A percentile compares a stretch with the other conserved stretches of the same genome.
Evolutionary conservation across 1,140 invertebrate genomes (phyloP).

Genomic region (Calliphora vicina): DNA sequence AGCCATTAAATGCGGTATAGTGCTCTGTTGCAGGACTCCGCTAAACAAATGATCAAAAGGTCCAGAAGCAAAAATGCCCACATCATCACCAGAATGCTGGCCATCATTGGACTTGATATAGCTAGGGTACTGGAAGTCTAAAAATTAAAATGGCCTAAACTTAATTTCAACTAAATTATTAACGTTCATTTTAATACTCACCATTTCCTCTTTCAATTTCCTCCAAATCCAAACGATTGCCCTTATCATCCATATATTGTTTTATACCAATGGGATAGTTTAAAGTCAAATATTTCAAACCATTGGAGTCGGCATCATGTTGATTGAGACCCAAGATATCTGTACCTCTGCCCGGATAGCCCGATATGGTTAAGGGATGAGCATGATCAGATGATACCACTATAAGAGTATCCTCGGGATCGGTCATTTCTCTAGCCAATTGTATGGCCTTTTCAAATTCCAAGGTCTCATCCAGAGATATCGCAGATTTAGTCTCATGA

Average conservation of each 20-base stretch:
- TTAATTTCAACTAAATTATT: not conserved
- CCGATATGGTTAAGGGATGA: slow-evolving; percentile 73
- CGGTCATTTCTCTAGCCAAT: slow-evolving; percentile 67
- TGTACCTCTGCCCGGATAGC: slow-evolving; percentile 75
- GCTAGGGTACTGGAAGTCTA: slow-evolving; percentile 63
- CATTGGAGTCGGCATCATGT: slow-evolving; percentile 51
- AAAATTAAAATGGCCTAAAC: not conserved
- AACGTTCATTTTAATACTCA: not conserved
- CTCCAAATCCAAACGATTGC: slow-evolving; percentile 47
- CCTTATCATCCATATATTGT: slow-evolving; percentile 59
- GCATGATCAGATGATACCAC: slow-evolving; percentile 76
- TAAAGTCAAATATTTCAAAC: slow-evolving; percentile 70
- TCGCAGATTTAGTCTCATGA: slow-evolving; percentile 69
- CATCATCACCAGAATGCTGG: slow-evolving; percentile 76
- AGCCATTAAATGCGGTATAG: slow-evolving; percentile 78
- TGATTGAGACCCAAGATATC: slow-evolving; percentile 69
- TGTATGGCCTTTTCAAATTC: slow-evolving; percentile 73
- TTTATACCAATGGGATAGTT: slow-evolving; percentile 73
- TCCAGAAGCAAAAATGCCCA: slow-evolving; percentile 69
- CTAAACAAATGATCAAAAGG: slow-evolving; percentile 77
- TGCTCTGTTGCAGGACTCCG: slow-evolving; percentile 79
- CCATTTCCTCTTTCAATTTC: slow-evolving; percentile 12
- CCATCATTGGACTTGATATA: slow-evolving; percentile 63
- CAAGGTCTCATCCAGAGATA: slow-evolving; percentile 75
- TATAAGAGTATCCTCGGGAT: slow-evolving; percentile 71